A percentile compares a stretch with the other conserved stretches of the same genome.
These are phyloP conservation scores for Diachasmimorpha longicaudata DNA, from an alignment of 1,140 invertebrate genomes.

Conservation along the genomic window DNA sequence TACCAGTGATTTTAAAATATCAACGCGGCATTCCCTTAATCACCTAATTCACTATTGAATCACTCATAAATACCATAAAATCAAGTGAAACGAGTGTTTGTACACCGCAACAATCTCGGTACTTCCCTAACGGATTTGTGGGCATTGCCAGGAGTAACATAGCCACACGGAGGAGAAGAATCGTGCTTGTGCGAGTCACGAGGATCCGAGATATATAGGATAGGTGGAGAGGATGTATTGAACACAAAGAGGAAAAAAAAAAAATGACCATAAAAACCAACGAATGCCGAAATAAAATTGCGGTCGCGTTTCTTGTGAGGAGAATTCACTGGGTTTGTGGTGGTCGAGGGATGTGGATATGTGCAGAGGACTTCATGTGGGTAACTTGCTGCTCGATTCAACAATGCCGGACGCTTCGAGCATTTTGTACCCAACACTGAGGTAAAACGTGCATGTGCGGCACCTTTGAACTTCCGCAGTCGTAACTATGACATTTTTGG, in stretches of 20 bases:
- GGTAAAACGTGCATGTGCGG: background rate
- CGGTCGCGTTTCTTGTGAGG: background rate
- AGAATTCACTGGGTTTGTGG: background rate
- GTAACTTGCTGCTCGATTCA: no score
- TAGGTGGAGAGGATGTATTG: background rate
- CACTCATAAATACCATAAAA: background rate
- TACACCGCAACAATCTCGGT: background rate
- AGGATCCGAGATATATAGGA: background rate
- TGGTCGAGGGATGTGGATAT: background rate
- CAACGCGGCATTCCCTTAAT: no score
- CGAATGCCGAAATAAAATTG: background rate
- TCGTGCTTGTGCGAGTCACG: constrained; percentile 2
- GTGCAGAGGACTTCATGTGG: background rate
- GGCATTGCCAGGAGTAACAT: background rate
- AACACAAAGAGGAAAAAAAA: background rate
- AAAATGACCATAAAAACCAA: background rate
- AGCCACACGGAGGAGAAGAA: background rate
- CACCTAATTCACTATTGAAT: background rate
- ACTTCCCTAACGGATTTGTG: background rate
- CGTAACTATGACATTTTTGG: background rate
- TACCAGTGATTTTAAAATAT: no score
- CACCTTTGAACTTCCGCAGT: constrained; percentile 4
- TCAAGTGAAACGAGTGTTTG: background rate
- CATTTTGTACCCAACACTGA: background rate
- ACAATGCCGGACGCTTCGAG: background rate